Evolutionary conservation across 2,113 vertebrate species (phyloP).

Genomic region (Hypocryptadius cinnamomeus): DNA sequence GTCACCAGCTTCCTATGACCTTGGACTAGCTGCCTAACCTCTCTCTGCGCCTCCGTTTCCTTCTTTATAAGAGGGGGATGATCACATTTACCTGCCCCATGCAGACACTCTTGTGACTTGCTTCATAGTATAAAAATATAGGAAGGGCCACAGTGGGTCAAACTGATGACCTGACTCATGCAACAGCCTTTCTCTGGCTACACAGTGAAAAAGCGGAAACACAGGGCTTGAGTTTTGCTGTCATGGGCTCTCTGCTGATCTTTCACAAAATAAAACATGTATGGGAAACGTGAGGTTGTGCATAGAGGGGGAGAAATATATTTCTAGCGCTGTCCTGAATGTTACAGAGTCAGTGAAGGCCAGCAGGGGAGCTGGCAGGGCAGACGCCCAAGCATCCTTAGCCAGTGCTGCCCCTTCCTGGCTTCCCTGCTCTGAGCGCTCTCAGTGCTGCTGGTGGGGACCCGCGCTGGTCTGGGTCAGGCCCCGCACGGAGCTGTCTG

Average conservation of each 20-base stretch:
- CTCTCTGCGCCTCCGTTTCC: not conserved
- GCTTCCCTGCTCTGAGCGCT: not conserved
- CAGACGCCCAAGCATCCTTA: not conserved
- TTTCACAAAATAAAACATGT: not conserved
- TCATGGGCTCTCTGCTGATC: not conserved
- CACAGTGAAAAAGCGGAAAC: not conserved
- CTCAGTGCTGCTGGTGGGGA: not conserved
- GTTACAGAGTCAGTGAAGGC: not conserved
- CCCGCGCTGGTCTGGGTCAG: not conserved
- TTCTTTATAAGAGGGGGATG: not conserved
- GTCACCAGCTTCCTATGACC: slow-evolving; percentile 51
- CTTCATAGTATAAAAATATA: not conserved
- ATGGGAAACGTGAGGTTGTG: not conserved
- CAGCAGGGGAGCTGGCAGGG: not conserved
- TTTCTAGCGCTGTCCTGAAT: not conserved
- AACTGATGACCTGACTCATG: not conserved
- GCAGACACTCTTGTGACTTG: not conserved
- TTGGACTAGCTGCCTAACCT: not conserved
- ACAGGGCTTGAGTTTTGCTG: accelerated
- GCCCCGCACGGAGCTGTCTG: not conserved
- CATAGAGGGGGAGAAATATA: not conserved
- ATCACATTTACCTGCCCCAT: not conserved
- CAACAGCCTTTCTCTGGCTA: not conserved
- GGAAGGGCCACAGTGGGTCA: not conserved
- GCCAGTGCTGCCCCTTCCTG: not conserved